These are phyloP conservation scores for Cottus gobio DNA, from an alignment of 2,113 vertebrate genomes.

Conservation along the genomic window DNA sequence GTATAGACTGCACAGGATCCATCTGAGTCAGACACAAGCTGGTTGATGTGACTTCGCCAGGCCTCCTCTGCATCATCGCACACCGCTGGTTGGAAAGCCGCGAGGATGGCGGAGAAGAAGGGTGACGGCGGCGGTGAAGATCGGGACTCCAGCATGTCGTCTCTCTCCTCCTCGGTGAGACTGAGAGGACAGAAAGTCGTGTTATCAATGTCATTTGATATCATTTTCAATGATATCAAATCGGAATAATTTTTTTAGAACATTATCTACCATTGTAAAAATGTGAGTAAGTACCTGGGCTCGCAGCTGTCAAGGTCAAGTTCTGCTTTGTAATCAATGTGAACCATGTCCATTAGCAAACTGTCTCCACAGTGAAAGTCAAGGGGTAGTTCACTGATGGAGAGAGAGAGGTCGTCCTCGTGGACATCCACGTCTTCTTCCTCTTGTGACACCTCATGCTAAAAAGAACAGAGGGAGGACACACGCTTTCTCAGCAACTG, in stretches of 20 bases:
- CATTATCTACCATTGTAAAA: background rate
- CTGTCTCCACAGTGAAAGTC: slow-evolving; percentile 87
- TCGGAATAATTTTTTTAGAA: background rate
- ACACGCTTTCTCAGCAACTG: background rate
- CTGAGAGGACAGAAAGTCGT: slow-evolving; percentile 64
- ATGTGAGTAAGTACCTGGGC: slow-evolving; percentile 82
- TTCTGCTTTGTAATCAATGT: slow-evolving; percentile 84
- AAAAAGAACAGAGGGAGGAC: slow-evolving; percentile 7
- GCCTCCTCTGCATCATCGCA: slow-evolving; percentile 90
- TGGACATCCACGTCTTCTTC: slow-evolving; percentile 84
- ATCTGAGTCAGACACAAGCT: slow-evolving; percentile 93
- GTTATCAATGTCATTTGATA: background rate
- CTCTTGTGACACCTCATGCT: slow-evolving; percentile 83
- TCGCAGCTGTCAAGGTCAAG: slow-evolving; percentile 84
- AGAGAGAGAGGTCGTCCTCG: slow-evolving; percentile 88
- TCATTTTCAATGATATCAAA: too few species aligned
- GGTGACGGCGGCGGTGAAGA: slow-evolving; percentile 91
- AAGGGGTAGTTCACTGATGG: slow-evolving; percentile 87
- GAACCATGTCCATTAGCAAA: slow-evolving; percentile 85
- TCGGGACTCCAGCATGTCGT: slow-evolving; percentile 71
- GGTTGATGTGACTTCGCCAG: slow-evolving; percentile 94
- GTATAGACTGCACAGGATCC: slow-evolving; percentile 98
- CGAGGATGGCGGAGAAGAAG: slow-evolving; percentile 96
- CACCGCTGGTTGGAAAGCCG: slow-evolving; percentile 91
- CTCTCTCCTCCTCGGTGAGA: slow-evolving; percentile 88